Percentiles rank a stretch among this genome's conserved stretches.
phyloP scores from a whole-genome alignment of 2,113 vertebrate species.

The Macheiramphus alcinus region DNA sequence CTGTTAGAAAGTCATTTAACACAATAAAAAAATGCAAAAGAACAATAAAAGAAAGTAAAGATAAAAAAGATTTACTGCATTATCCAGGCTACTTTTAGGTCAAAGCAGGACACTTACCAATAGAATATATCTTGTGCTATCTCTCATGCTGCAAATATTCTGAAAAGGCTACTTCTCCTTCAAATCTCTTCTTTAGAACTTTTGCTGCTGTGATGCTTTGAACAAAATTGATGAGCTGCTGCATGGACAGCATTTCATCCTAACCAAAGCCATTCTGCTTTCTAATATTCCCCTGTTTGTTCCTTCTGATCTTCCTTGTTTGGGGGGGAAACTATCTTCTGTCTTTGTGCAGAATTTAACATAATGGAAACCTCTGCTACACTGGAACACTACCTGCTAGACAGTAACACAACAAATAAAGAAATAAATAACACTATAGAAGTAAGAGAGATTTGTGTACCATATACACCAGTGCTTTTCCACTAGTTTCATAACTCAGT shows the following conservation, averaged over 20 bases:
- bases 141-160: not conserved
- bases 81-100: not conserved
- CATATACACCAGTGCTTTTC: not conserved
- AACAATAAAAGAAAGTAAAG: not conserved
- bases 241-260: not conserved
- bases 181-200: not conserved
- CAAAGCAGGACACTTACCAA: not conserved
- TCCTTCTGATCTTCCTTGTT: not conserved
- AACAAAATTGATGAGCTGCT: not conserved
- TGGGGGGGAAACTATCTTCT: not conserved
- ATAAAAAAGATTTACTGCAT: not conserved
- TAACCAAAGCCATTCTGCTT: not conserved
- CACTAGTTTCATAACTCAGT: not conserved
- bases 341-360: not conserved
- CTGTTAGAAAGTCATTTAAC: not conserved
- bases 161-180: not conserved
- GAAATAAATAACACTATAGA: not conserved
- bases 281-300: not conserved
- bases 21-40: not conserved
- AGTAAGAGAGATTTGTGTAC: not conserved
- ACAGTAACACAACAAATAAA: not conserved
- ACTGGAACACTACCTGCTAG: fast-evolving
- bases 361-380: not conserved
- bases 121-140: not conserved
- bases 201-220: not conserved